A percentile compares a stretch with the other conserved stretches of the same genome.
These are phyloP conservation scores for Leptura quadrifasciata DNA, from an alignment of 2,888 invertebrate genomes.

Conservation along the genomic window DNA sequence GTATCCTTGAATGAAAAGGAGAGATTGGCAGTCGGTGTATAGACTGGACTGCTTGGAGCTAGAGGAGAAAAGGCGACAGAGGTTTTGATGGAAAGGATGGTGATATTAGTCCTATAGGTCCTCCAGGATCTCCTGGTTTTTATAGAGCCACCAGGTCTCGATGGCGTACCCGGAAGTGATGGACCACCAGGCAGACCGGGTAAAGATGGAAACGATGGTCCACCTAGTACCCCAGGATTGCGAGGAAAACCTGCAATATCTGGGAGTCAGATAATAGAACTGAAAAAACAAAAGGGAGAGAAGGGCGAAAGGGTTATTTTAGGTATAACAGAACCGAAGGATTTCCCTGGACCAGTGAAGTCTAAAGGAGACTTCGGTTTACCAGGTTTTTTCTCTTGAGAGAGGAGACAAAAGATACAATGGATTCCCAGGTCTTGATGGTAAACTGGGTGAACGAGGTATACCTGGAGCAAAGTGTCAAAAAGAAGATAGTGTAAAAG, in stretches of 20 bases:
- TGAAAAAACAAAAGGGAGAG: slow-evolving; percentile 78
- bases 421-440: slow-evolving; percentile 83
- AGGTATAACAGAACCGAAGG: slow-evolving; percentile 75
- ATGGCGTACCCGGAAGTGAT: slow-evolving; percentile 81
- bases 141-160: slow-evolving; percentile 81
- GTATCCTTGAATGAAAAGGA: slow-evolving; percentile 82
- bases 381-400: slow-evolving; percentile 81
- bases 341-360: slow-evolving; percentile 80
- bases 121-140: slow-evolving; percentile 82
- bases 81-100: slow-evolving; percentile 84
- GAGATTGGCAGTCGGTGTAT: slow-evolving; percentile 88
- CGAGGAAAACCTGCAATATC: slow-evolving; percentile 80
- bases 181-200: slow-evolving; percentile 82
- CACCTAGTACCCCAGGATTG: slow-evolving; percentile 78
- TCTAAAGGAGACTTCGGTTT: slow-evolving; percentile 81
- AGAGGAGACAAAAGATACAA: slow-evolving; percentile 82
- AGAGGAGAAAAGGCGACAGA: slow-evolving; percentile 85
- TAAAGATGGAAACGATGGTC: slow-evolving; percentile 75
- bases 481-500: slow-evolving; percentile 84
- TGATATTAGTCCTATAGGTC: slow-evolving; percentile 82
- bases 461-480: slow-evolving; percentile 79
- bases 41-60: slow-evolving; percentile 84
- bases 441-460: slow-evolving; percentile 83
- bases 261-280: slow-evolving; percentile 71
- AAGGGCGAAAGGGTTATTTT: slow-evolving; percentile 79